Evolutionary conservation across 2,113 vertebrate genomes (phyloP), one percentile per base, ranked within the genome.

Genomic region (Sander vitreus): DNA sequence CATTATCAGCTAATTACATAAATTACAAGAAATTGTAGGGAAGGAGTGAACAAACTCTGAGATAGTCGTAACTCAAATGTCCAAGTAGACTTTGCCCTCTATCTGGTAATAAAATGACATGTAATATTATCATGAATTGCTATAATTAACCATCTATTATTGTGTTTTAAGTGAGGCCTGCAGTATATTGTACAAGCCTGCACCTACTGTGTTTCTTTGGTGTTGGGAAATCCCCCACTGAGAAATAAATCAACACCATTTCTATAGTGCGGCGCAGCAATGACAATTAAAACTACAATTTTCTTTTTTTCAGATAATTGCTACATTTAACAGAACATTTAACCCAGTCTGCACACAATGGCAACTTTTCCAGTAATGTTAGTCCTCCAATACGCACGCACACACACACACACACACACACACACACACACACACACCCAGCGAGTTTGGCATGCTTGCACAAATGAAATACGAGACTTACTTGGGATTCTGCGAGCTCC

Each of bases 401-500:
- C 78, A 87, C 78, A 19, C 58, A 81, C 82, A 87, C 78, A n/a
- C 86, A 75, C 80, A 85, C 78, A 87, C 78, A 19, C 58, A 81
- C 82, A 87, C 78, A n/a, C 86, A 75, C 80, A 85, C 78, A 87
- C 78, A 19, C 58, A 81, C 82, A 87, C 78, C 15, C 89, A 55
- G 33, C 1, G 57, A 87, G 60, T 70, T 84, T 70, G 79, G 45
- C 53, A 55, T 23, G 79, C 33, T 77, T 51, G 69, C 51, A 23
- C 78, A 87, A 73, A 89, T 50, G 55, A 82, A 83, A 86, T n/a
- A n/a, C 4, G 47, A 84, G 80, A 94, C 95, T 95, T 95, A 96
- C 95, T 94, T 95, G 78, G 87, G 50, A 83, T 96, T 96, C 80
- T 94, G 94, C 15, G 95, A 93, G 94, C 87, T 95, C 95, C 95